A percentile compares a stretch with the other conserved stretches of the same genome.
These are phyloP conservation scores for Talpa occidentalis DNA, from an alignment of 2,113 vertebrate genomes.

Conservation along the genomic window DNA sequence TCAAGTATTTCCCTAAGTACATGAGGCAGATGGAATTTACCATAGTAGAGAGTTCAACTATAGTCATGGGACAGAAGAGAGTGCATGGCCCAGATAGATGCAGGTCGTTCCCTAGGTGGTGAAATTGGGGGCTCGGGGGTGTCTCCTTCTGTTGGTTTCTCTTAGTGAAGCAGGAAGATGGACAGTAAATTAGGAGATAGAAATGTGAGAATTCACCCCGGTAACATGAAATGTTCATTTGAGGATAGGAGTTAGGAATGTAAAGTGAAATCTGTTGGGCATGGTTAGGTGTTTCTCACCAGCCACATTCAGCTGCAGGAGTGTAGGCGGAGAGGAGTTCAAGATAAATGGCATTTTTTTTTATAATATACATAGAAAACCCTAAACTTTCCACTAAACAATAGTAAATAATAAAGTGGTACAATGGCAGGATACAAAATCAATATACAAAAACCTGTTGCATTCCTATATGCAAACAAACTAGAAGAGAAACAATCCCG, in stretches of 20 bases:
- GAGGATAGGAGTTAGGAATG: neutral
- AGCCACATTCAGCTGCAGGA: neutral
- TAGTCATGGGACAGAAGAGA: neutral
- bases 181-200: neutral
- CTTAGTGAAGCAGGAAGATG: neutral
- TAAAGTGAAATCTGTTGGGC: neutral
- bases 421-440: too few species aligned
- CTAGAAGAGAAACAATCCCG: neutral
- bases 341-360: neutral
- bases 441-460: too few species aligned
- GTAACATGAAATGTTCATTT: neutral
- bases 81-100: neutral
- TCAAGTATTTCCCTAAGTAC: neutral
- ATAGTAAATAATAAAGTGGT: too few species aligned
- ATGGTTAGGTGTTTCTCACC: neutral
- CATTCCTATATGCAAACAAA: neutral
- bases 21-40: neutral
- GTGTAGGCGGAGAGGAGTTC: too few species aligned
- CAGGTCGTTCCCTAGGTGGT: neutral
- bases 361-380: too few species aligned
- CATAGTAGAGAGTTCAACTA: neutral
- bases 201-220: neutral
- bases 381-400: too few species aligned
- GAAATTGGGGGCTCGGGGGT: neutral
- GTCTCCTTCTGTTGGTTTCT: neutral